Evolutionary conservation across 2,113 vertebrate species (phyloP).

Genomic region (Struthio camelus): DNA sequence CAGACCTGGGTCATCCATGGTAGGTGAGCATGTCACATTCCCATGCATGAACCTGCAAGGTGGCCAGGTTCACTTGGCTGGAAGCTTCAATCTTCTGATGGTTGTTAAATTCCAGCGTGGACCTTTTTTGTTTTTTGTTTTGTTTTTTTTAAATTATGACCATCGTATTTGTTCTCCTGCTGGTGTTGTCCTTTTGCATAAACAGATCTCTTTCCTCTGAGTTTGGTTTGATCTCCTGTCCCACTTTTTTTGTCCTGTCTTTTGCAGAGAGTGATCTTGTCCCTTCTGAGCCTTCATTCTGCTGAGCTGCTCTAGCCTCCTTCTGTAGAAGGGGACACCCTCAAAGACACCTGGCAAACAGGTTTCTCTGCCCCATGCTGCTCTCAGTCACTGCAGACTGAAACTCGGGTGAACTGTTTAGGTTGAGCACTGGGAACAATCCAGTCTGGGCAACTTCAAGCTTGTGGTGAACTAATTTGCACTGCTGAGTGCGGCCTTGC

Average conservation of each 20-base stretch:
- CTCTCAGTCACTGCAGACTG: neutral
- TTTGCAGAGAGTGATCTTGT: neutral
- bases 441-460: neutral
- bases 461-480: too few species aligned
- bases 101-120: neutral
- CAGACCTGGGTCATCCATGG: neutral
- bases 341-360: neutral
- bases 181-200: neutral
- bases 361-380: neutral
- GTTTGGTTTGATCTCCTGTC: neutral
- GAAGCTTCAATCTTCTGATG: neutral
- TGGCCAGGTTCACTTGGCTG: neutral
- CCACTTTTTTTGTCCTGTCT: fast-evolving
- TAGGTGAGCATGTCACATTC: neutral
- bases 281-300: neutral
- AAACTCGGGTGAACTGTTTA: neutral
- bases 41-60: neutral
- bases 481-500: neutral
- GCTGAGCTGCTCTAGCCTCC: neutral
- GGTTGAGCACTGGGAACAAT: neutral
- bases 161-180: neutral
- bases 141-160: too few species aligned
- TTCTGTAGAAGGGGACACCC: neutral
- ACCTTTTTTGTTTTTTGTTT: too few species aligned
- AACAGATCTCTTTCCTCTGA: neutral